Evolutionary conservation across 2,113 vertebrate genomes (phyloP), one percentile per base, ranked within the genome.

Genomic region (Centrocercus urophasianus): DNA sequence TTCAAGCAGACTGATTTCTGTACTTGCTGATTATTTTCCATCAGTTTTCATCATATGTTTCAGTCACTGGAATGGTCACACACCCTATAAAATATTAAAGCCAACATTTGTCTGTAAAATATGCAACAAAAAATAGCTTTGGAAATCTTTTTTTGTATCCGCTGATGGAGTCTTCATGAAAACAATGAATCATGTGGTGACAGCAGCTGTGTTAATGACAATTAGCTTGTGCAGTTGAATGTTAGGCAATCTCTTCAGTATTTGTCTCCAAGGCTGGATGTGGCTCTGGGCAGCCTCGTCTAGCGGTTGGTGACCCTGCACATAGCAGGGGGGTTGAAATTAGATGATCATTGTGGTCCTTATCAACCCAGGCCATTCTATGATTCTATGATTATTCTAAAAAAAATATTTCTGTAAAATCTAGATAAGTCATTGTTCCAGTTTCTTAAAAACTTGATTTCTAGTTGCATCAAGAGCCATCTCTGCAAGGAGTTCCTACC

Each of bases 1-100:
- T 77, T 93, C 42, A 93, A 88, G 82, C 12, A 77, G 50, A 83
- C 85, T 71, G 38, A 59, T 63, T 93, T 89, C 66, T 66, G 28
- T 45, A 93, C 59, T 32, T 89, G 25, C 38, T 71, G 71, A 88
- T 92, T 85, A 82, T 91, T 95, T 89, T 70, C 74, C 34, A 28
- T 60, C 69, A 69, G 40, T n/a, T 89, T 90, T 90, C 66, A 83
- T 85, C 64, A 70, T 36, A 79, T 2, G 74, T 91, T 82, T 63
- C 22, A 87, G 63, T 73, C 78, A 79, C 66, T 70, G 50, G 17
- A 76, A 87, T 87, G n/a, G 1, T 73, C 42, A 48, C 30, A 70
- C 0, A 4, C 25, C 24, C 70, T 80, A 79, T 80, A 56, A 92
- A 87, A 82, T 82, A 79, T 76, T 76, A 79, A 90, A 82, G 18